These are phyloP conservation scores for Pimephales promelas DNA, from an alignment of 2,113 vertebrate species.

Conservation along the genomic window DNA sequence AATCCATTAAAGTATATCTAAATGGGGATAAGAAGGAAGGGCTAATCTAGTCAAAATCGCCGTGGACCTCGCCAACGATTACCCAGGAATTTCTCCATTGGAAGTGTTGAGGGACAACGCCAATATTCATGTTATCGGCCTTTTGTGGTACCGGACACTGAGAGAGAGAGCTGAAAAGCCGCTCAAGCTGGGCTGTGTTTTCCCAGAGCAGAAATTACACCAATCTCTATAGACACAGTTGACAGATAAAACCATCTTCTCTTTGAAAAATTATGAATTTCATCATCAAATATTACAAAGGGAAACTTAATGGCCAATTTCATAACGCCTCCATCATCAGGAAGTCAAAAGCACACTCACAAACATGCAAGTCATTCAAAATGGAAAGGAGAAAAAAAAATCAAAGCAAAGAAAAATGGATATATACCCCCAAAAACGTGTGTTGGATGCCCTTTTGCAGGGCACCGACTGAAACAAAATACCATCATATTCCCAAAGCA, in stretches of 20 bases:
- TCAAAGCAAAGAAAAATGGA: conserved; percentile 27
- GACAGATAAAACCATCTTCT: no score
- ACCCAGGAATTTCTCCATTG: conserved; percentile 88
- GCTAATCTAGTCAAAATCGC: conserved; percentile 65
- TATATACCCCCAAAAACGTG: conserved; percentile 32
- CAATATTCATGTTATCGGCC: conserved; percentile 82
- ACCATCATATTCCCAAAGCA: conserved; percentile 55
- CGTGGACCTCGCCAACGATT: conserved; percentile 76
- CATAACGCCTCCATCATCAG: background rate
- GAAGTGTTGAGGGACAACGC: conserved; percentile 83
- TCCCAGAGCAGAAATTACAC: conserved; percentile 74
- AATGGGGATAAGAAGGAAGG: conserved; percentile 52
- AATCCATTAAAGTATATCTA: conserved; percentile 52
- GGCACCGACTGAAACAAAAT: conserved; percentile 41
- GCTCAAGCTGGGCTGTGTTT: conserved; percentile 53
- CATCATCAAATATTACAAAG: conserved; percentile 12
- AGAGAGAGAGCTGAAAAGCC: conserved; percentile 69
- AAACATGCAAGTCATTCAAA: background rate
- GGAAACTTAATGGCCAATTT: conserved; percentile 14
- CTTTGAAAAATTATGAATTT: no score
- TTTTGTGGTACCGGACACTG: conserved; percentile 75
- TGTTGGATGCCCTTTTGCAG: conserved; percentile 44
- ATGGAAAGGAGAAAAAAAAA: background rate
- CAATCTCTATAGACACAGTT: conserved; percentile 76
- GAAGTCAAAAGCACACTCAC: conserved; percentile 1